These are phyloP conservation scores for Ophioninae sp. DNA, from an alignment of 2,888 invertebrate genomes.

Conservation along the genomic window DNA sequence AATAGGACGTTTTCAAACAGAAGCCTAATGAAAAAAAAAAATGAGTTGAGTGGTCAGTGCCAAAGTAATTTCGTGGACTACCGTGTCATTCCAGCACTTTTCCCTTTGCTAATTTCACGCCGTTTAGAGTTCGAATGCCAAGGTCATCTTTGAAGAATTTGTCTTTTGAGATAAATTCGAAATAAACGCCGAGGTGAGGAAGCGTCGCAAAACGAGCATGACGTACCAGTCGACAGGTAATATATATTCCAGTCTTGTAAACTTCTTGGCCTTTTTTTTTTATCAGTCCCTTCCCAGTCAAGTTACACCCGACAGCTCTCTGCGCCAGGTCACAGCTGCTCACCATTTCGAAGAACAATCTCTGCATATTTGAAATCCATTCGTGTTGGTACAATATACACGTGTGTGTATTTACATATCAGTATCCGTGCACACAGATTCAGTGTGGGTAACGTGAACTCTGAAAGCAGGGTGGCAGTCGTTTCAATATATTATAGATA, in stretches of 20 bases:
- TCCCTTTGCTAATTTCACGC: constrained; percentile 21
- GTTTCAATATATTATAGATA: constrained; percentile 74
- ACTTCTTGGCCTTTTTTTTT: constrained; percentile 32
- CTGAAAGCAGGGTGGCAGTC: constrained; percentile 52
- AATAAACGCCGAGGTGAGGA: neutral
- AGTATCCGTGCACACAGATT: constrained; percentile 24
- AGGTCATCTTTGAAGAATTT: constrained; percentile 31
- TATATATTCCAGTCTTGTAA: constrained; percentile 51
- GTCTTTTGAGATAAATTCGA: constrained; percentile 11
- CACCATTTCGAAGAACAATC: constrained; percentile 76
- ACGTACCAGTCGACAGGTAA: constrained; percentile 51
- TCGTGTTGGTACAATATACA: constrained; percentile 61
- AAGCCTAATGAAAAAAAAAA: no score
- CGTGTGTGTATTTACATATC: constrained; percentile 32
- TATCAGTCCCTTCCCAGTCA: constrained; percentile 20
- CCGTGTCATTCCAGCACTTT: neutral
- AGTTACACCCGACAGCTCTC: constrained; percentile 61
- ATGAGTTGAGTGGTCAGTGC: neutral
- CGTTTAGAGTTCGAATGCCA: constrained; percentile 45
- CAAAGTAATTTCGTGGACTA: neutral
- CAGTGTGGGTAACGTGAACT: constrained; percentile 42
- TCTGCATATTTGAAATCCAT: constrained; percentile 79
- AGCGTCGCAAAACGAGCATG: constrained; percentile 24
- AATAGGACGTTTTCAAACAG: no score
- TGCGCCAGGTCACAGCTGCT: constrained; percentile 73